Percentiles rank a stretch among this genome's conserved stretches.
These are phyloP conservation scores for Romanogobio albipinnatus DNA, from an alignment of 2,113 vertebrate species.

Conservation along the genomic window DNA sequence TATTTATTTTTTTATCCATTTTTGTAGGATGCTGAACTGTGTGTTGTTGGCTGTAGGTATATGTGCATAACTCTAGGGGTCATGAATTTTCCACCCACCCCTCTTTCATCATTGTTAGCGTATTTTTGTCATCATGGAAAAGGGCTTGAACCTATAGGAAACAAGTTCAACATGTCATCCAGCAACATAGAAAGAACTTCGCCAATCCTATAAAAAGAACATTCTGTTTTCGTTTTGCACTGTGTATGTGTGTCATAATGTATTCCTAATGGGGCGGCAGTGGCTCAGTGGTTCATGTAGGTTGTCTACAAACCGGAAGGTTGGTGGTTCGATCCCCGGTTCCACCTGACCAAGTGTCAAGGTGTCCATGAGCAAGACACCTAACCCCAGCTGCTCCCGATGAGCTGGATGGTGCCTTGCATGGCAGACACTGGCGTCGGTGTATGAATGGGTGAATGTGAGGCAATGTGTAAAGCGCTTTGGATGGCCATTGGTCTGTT, in stretches of 20 bases:
- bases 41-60: conserved; percentile 34
- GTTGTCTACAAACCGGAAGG: no score
- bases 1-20: conserved; percentile 83
- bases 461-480: no score
- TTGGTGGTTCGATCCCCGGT: no score
- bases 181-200: not conserved
- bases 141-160: conserved; percentile 23
- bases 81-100: conserved; percentile 33
- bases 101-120: conserved; percentile 13
- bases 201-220: not conserved
- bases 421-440: no score
- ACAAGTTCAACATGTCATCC: conserved; percentile 4
- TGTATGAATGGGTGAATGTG: no score
- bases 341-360: no score
- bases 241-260: conserved; percentile 28
- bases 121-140: conserved; percentile 39
- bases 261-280: no score
- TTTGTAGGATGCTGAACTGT: conserved; percentile 36
- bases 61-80: conserved; percentile 28
- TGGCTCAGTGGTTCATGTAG: no score
- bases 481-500: no score
- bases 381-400: no score
- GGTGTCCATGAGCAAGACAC: no score
- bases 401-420: no score
- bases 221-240: conserved; percentile 15